Evolutionary conservation across 2,113 vertebrate species (phyloP).

Genomic region (Noctilio leporinus): DNA sequence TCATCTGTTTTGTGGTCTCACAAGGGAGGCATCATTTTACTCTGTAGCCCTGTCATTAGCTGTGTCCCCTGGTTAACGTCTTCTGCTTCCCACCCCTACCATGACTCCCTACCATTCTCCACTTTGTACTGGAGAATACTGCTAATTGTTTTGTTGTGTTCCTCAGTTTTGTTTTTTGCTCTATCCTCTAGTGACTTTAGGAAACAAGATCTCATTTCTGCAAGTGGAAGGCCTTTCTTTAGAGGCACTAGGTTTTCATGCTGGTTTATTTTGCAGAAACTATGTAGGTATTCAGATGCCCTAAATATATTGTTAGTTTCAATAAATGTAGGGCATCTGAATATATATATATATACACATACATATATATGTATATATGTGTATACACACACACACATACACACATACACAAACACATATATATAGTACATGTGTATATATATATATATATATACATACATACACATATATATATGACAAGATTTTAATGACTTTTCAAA

Average conservation of each 20-base stretch:
- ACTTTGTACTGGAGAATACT: background rate
- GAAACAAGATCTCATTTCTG: background rate
- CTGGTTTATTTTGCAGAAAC: background rate
- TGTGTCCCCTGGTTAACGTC: background rate
- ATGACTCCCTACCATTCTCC: background rate
- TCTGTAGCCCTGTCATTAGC: background rate
- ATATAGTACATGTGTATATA: too few relatives aligned
- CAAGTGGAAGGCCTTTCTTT: background rate
- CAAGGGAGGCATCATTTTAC: background rate
- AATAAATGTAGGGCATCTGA: too few relatives aligned
- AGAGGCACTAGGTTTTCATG: background rate
- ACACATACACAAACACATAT: too few relatives aligned
- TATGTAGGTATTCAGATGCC: background rate
- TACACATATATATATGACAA: background rate
- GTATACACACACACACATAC: too few relatives aligned
- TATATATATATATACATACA: too few relatives aligned
- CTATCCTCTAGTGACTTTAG: background rate
- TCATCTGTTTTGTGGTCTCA: background rate
- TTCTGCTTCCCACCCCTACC: background rate
- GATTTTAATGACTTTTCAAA: conserved; percentile 25
- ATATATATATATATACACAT: too few relatives aligned
- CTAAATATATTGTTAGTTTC: background rate
- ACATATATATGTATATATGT: too few relatives aligned
- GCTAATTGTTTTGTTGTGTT: background rate
- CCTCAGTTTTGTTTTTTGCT: background rate